Conservation (phyloP, 2,113 vertebrate species). For the Leuciscus idus region DNA sequence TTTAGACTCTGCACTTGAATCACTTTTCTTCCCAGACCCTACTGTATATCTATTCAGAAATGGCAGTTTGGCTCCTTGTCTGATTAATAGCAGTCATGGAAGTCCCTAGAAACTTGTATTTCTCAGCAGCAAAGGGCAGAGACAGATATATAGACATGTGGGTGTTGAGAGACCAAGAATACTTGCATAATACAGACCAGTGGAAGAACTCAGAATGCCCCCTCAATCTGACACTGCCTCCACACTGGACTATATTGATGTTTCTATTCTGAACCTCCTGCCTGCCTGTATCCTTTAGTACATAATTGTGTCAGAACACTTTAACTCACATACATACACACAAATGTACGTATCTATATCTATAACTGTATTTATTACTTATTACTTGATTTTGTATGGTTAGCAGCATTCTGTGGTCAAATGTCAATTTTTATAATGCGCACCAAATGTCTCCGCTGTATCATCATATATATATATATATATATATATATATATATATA, state of each 20-base stretch:
- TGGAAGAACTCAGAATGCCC: neutral
- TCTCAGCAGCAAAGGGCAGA: constrained; percentile 57
- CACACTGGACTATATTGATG: neutral
- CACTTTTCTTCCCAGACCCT: neutral
- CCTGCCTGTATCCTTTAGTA: neutral
- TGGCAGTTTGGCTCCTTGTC: constrained; percentile 67
- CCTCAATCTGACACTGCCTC: neutral
- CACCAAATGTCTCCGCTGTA: too few relatives aligned
- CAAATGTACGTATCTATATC: neutral
- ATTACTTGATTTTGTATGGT: neutral
- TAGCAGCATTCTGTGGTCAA: neutral
- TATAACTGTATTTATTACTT: neutral
- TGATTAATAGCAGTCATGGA: constrained; percentile 69
- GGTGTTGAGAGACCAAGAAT: constrained; percentile 27
- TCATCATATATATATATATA: too few relatives aligned
- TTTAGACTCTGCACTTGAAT: neutral
- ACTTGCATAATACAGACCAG: constrained; percentile 5
- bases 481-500: too few relatives aligned
- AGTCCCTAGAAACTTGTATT: constrained; percentile 56
- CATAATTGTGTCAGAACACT: constrained; percentile 14
- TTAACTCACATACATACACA: neutral
- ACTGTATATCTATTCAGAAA: neutral
- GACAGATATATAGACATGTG: constrained; percentile 56
- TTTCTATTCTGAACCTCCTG: constrained; percentile 21
- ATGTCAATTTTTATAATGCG: neutral